phyloP scores from a whole-genome alignment of 1,140 invertebrate species.

The Drosophila aff. region DNA sequence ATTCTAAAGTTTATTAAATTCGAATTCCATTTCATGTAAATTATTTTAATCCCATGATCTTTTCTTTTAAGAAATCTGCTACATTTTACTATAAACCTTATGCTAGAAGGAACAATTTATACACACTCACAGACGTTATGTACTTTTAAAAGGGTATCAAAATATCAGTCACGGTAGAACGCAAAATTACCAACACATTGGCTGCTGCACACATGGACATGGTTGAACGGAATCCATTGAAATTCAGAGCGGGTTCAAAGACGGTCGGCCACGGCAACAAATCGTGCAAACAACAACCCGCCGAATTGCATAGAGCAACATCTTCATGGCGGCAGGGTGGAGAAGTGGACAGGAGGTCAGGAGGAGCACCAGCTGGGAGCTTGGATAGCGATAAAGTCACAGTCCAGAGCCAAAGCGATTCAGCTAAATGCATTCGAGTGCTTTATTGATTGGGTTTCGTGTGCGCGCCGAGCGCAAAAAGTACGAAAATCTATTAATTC shows the following conservation, averaged over 20 bases:
- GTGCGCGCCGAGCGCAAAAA: slow-evolving; percentile 19
- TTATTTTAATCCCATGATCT: no score
- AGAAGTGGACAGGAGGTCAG: slow-evolving; percentile 1
- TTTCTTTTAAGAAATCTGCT: no score
- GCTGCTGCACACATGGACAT: slow-evolving; percentile 36
- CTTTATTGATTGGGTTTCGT: slow-evolving; percentile 71
- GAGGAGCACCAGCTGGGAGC: slow-evolving; percentile 1
- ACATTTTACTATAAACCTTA: no score
- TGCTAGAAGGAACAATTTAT: no score
- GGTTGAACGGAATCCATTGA: slow-evolving; percentile 60
- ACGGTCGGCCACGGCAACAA: slow-evolving; percentile 72
- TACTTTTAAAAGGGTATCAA: slow-evolving; percentile 47
- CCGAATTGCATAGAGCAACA: slow-evolving; percentile 53
- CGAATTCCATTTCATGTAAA: no score
- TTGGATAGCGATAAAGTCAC: slow-evolving; percentile 44
- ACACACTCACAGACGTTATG: not conserved
- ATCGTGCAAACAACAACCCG: slow-evolving; percentile 73
- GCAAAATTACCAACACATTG: slow-evolving; percentile 66
- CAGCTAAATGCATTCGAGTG: slow-evolving; percentile 77
- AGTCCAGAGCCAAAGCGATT: slow-evolving; percentile 60
- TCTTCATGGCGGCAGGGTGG: slow-evolving; percentile 33
- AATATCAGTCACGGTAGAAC: slow-evolving; percentile 72
- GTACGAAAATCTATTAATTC: slow-evolving; percentile 49
- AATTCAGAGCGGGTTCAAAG: slow-evolving; percentile 73
- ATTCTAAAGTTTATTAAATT: no score